phyloP scores from a whole-genome alignment of 2,888 invertebrate genomes.

The Tuta absoluta region DNA sequence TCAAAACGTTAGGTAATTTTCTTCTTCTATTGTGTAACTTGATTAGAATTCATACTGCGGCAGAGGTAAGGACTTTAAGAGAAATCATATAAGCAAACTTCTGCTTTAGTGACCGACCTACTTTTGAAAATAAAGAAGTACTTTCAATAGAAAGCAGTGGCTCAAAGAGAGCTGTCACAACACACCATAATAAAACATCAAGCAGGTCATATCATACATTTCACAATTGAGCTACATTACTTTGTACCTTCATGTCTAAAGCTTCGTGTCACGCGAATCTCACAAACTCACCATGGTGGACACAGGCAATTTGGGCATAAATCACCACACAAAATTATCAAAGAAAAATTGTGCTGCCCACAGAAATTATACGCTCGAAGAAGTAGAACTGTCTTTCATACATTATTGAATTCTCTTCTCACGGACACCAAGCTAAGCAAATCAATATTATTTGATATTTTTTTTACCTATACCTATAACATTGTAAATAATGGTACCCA shows the following conservation, averaged over 20 bases:
- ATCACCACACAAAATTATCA: constrained; percentile 45
- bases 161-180: background rate
- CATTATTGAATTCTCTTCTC: background rate
- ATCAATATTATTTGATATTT: no score
- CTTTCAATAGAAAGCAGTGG: background rate
- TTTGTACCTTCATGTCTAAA: constrained; percentile 29
- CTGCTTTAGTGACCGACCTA: background rate
- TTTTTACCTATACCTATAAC: no score
- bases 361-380: background rate
- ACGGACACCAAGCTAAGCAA: no score
- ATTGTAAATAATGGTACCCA: no score
- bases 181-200: background rate
- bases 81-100: no score
- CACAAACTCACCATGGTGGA: constrained; percentile 37
- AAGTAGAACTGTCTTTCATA: background rate
- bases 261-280: constrained; percentile 47
- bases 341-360: constrained; percentile 34
- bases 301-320: constrained; percentile 54
- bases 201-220: constrained; percentile 16
- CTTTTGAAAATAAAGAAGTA: background rate
- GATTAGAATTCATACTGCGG: no score
- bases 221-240: constrained; percentile 37
- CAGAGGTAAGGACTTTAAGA: no score
- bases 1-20: no score
- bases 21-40: no score